These are phyloP conservation scores for Itoplectis maculator DNA, from an alignment of 2,888 invertebrate species.

Conservation along the genomic window DNA sequence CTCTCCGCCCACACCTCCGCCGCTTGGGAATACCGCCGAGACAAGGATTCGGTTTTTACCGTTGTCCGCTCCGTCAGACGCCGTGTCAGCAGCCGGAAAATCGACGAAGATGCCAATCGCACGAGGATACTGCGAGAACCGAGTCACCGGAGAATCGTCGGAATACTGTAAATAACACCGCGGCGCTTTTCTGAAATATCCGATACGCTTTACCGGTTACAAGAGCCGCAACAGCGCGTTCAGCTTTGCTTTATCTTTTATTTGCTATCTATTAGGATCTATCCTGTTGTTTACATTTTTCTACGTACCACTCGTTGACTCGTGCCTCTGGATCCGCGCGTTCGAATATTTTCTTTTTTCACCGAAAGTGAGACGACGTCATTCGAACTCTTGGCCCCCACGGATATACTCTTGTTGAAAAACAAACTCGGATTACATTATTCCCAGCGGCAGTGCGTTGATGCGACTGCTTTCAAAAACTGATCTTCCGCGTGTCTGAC, in stretches of 20 bases:
- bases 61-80: conserved; percentile 24
- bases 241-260: not conserved
- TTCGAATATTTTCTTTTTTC: too few relatives aligned
- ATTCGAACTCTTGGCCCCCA: too few relatives aligned
- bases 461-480: not conserved
- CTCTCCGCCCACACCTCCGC: too few relatives aligned
- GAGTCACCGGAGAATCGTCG: conserved; percentile 27
- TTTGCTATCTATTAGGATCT: not conserved
- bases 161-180: conserved; percentile 12
- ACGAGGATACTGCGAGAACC: conserved; percentile 6
- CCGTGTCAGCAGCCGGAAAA: conserved; percentile 37
- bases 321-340: too few relatives aligned
- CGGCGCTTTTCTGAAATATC: not conserved
- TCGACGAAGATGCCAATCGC: conserved; percentile 44
- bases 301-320: too few relatives aligned
- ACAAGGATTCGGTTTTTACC: conserved; percentile 57
- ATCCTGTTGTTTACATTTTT: too few relatives aligned
- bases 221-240: not conserved
- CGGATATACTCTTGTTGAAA: too few relatives aligned
- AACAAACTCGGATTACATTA: not conserved
- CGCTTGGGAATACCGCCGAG: conserved; percentile 58
- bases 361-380: too few relatives aligned
- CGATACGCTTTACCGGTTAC: not conserved
- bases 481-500: not conserved
- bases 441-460: not conserved